A percentile compares a stretch with the other conserved stretches of the same genome.
Evolutionary conservation across 2,888 invertebrate genomes (phyloP).

Genomic region (Mycalesis mineus): DNA sequence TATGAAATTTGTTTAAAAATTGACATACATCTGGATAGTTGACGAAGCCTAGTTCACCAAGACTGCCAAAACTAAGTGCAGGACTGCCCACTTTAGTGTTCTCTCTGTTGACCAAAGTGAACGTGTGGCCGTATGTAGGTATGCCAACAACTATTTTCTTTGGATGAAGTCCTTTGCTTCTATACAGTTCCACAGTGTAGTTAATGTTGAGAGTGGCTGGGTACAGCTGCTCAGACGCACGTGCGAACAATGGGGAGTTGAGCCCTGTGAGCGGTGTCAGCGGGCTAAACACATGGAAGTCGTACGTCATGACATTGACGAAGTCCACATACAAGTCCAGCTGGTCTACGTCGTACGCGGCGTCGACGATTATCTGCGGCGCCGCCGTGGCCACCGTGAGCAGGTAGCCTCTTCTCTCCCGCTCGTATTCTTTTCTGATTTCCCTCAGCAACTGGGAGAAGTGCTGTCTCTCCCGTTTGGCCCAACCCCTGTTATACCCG

Average conservation of each 20-base stretch:
- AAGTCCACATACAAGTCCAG: slow-evolving; percentile 90
- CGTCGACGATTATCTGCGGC: slow-evolving; percentile 84
- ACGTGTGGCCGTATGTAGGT: slow-evolving; percentile 92
- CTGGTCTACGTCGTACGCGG: slow-evolving; percentile 87
- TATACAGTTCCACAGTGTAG: slow-evolving; percentile 88
- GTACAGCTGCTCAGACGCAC: slow-evolving; percentile 79
- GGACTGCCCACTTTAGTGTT: slow-evolving; percentile 85
- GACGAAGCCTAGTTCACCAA: slow-evolving; percentile 85
- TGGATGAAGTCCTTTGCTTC: slow-evolving; percentile 84
- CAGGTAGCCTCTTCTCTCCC: slow-evolving; percentile 78
- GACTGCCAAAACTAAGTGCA: slow-evolving; percentile 81
- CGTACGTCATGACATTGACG: slow-evolving; percentile 94
- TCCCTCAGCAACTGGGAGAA: slow-evolving; percentile 86
- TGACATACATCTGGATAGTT: slow-evolving; percentile 83
- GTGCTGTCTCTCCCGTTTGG: slow-evolving; percentile 80
- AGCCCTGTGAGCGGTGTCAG: slow-evolving; percentile 89
- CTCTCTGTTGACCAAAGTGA: slow-evolving; percentile 81
- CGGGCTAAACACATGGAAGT: slow-evolving; percentile 88
- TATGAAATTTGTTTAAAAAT: slow-evolving; percentile 75
- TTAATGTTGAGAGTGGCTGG: slow-evolving; percentile 87
- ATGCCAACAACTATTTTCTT: slow-evolving; percentile 90
- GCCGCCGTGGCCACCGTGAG: slow-evolving; percentile 90
- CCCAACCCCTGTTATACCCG: slow-evolving; percentile 21
- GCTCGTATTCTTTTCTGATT: slow-evolving; percentile 81
- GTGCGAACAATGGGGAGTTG: slow-evolving; percentile 87